These are phyloP conservation scores for Macaria notata DNA, from an alignment of 2,888 invertebrate species.

Conservation along the genomic window DNA sequence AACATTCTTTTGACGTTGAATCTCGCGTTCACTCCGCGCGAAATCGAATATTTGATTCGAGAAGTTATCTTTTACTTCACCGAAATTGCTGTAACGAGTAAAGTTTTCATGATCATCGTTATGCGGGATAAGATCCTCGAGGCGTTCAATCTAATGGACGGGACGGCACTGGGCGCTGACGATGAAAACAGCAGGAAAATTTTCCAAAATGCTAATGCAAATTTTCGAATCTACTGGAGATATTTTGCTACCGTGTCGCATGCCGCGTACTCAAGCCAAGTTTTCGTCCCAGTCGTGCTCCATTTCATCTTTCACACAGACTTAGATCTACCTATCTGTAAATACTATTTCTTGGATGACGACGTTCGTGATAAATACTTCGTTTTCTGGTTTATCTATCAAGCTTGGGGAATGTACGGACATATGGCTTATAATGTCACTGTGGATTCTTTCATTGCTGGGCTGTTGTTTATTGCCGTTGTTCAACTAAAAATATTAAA, in stretches of 20 bases:
- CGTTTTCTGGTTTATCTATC: constrained; percentile 53
- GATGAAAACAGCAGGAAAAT: constrained; percentile 44
- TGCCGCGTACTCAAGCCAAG: constrained; percentile 43
- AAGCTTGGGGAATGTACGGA: constrained; percentile 57
- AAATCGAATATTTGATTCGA: constrained; percentile 55
- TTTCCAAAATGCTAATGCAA: constrained; percentile 38
- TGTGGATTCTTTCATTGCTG: constrained; percentile 58
- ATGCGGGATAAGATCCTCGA: constrained; percentile 50
- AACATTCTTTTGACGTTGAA: constrained; percentile 57
- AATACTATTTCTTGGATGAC: constrained; percentile 63
- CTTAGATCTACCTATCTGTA: constrained; percentile 58
- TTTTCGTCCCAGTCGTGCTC: constrained; percentile 47
- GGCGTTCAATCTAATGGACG: constrained; percentile 54
- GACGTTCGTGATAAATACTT: constrained; percentile 50
- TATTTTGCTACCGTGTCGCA: constrained; percentile 42
- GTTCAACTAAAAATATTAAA: constrained; percentile 54
- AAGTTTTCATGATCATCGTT: constrained; percentile 55
- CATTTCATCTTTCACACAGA: constrained; percentile 44
- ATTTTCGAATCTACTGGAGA: constrained; percentile 48
- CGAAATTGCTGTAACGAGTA: constrained; percentile 51
- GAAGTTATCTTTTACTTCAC: constrained; percentile 64
- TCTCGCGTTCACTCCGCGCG: constrained; percentile 54
- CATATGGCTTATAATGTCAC: constrained; percentile 65
- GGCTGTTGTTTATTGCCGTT: constrained; percentile 53
- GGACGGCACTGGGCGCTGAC: constrained; percentile 49